Evolutionary conservation across 2,888 invertebrate genomes (phyloP).

Genomic region (Aelia acuminata): DNA sequence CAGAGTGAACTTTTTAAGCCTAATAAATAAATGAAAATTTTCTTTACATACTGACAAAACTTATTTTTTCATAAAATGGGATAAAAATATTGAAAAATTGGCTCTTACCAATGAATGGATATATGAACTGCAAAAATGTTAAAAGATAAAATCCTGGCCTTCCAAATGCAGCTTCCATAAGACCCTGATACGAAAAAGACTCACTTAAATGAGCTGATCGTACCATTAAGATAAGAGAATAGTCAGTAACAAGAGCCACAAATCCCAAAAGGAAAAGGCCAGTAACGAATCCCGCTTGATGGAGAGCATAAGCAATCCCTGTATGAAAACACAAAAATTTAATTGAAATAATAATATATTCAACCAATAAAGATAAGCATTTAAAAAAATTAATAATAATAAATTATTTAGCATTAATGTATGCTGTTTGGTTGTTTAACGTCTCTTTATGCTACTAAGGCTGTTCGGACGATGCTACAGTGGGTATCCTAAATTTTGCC

Average conservation of each 20-base stretch:
- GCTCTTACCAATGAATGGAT: conserved; percentile 84
- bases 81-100: conserved; percentile 6
- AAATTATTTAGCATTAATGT: too few species aligned
- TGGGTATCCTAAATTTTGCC: too few species aligned
- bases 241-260: conserved; percentile 85
- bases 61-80: conserved; percentile 18
- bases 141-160: conserved; percentile 82
- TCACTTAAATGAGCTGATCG: conserved; percentile 82
- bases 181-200: conserved; percentile 82
- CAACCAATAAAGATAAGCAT: background rate
- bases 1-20: too few species aligned
- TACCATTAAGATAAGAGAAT: conserved; percentile 85
- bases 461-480: too few species aligned
- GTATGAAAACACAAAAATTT: conserved; percentile 9
- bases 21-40: too few species aligned
- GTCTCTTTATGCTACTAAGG: too few species aligned
- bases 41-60: background rate
- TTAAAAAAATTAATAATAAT: background rate
- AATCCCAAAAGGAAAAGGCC: conserved; percentile 79
- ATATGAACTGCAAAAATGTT: conserved; percentile 83
- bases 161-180: conserved; percentile 87
- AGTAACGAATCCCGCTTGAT: conserved; percentile 84
- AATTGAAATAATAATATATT: background rate
- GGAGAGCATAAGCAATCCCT: conserved; percentile 85
- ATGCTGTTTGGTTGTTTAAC: too few species aligned